These are phyloP conservation scores for Cheilosia urbana DNA, from an alignment of 2,888 invertebrate species.

Conservation along the genomic window DNA sequence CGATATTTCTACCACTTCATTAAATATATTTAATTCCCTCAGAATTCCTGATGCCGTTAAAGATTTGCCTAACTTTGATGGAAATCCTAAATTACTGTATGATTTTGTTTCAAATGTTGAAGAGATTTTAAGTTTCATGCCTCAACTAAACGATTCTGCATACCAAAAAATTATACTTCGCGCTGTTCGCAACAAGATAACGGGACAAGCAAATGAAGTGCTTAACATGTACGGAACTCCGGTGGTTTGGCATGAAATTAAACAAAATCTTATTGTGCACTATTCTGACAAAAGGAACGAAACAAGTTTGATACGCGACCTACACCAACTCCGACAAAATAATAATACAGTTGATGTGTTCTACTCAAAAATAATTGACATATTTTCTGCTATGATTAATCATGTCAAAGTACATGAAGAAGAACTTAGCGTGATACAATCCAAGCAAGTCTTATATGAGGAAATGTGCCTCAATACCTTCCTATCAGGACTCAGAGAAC, in stretches of 20 bases:
- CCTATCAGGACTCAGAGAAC: slow-evolving; percentile 70
- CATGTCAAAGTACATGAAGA: slow-evolving; percentile 56
- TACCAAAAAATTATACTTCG: slow-evolving; percentile 66
- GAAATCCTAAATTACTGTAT: slow-evolving; percentile 25
- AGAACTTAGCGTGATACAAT: slow-evolving; percentile 47
- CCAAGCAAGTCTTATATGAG: slow-evolving; percentile 62
- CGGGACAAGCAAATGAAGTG: slow-evolving; percentile 72
- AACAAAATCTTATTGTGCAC: slow-evolving; percentile 68
- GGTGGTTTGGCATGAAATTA: slow-evolving; percentile 61
- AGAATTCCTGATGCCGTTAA: slow-evolving; percentile 72
- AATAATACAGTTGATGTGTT: not conserved
- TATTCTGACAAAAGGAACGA: slow-evolving; percentile 52
- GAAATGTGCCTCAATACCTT: slow-evolving; percentile 76
- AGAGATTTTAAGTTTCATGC: slow-evolving; percentile 63
- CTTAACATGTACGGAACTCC: slow-evolving; percentile 73
- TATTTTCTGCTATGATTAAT: slow-evolving; percentile 28
- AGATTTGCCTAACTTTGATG: slow-evolving; percentile 57
- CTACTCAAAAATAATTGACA: not conserved
- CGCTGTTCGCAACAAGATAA: slow-evolving; percentile 75
- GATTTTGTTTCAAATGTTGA: slow-evolving; percentile 72
- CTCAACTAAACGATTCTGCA: slow-evolving; percentile 27
- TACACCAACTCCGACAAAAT: not conserved
- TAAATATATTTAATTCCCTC: slow-evolving; percentile 36
- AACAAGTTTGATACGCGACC: not conserved
- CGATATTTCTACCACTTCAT: not conserved